Conservation (phyloP, 2,797 vertebrate species). For the Molossus alvarezi region DNA sequence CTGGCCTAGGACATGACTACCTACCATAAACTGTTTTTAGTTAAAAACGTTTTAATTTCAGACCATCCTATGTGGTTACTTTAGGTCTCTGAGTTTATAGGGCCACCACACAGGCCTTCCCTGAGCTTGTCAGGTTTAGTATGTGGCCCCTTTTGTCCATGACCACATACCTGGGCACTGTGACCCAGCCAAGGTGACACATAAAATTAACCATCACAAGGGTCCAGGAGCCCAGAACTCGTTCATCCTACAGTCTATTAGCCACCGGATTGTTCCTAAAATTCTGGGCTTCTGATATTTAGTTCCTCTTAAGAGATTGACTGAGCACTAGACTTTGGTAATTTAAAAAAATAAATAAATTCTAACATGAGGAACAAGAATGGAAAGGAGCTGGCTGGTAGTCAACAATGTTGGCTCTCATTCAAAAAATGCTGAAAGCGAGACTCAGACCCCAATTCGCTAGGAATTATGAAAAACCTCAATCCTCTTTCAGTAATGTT, state of each 20-base stretch:
- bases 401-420: slow-evolving; percentile 60
- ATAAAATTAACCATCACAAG: not conserved
- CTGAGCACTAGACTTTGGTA: slow-evolving; percentile 15
- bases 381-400: slow-evolving; percentile 57
- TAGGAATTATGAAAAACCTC: slow-evolving; percentile 3
- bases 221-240: not conserved
- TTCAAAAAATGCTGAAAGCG: slow-evolving; percentile 54
- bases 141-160: too few species aligned
- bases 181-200: not conserved
- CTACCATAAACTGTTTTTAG: too few species aligned
- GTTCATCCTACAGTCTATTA: slow-evolving; percentile 8
- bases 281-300: not conserved
- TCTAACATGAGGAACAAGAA: slow-evolving; percentile 9
- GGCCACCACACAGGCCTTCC: too few species aligned
- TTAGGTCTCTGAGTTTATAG: too few species aligned
- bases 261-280: slow-evolving; percentile 31
- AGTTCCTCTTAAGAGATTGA: not conserved
- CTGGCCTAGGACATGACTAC: too few species aligned
- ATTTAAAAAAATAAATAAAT: not conserved
- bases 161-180: not conserved
- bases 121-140: too few species aligned
- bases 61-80: too few species aligned
- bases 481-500: slow-evolving; percentile 57
- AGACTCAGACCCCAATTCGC: slow-evolving; percentile 7
- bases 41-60: too few species aligned